Conservation (phyloP, 1,140 invertebrate genomes). For the Drosophila ercepeae region DNA sequence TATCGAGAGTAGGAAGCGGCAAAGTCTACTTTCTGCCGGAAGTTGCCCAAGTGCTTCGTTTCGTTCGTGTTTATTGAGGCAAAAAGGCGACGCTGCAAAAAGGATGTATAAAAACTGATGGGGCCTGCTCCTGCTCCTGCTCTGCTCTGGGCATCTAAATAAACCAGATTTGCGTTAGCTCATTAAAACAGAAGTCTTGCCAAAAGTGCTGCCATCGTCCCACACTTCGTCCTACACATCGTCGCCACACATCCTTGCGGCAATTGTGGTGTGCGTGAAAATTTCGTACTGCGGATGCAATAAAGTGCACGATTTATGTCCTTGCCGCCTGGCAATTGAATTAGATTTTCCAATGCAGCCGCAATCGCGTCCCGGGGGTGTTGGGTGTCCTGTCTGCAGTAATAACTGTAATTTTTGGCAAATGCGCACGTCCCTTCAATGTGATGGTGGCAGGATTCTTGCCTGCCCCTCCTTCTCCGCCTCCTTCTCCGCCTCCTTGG, state of each 20-base stretch:
- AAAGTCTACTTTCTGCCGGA: constrained; percentile 27
- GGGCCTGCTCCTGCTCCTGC: constrained; percentile 1
- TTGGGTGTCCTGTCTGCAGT: constrained; percentile 57
- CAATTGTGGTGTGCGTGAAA: constrained; percentile 43
- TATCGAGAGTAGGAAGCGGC: constrained; percentile 34
- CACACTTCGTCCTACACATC: not conserved
- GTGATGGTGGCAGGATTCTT: not conserved
- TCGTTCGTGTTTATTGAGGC: constrained; percentile 32
- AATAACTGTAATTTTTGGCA: constrained; percentile 82
- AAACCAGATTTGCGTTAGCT: constrained; percentile 65
- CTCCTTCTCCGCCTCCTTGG: not conserved
- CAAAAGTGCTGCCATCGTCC: constrained; percentile 25
- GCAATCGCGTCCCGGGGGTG: constrained; percentile 53
- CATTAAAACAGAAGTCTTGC: constrained; percentile 63
- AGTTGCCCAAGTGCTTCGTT: constrained; percentile 29
- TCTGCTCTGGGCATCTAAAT: constrained; percentile 28
- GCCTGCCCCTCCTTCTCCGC: constrained; percentile 32
- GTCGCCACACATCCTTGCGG: constrained; percentile 2
- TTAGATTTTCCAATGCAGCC: constrained; percentile 73
- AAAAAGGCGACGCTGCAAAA: constrained; percentile 6
- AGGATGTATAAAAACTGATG: constrained; percentile 37
- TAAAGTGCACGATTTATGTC: constrained; percentile 78
- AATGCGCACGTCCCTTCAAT: constrained; percentile 47
- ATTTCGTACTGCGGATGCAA: constrained; percentile 78
- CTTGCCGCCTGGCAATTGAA: constrained; percentile 72